phyloP scores from a whole-genome alignment of 2,888 invertebrate species.

The Iphiclides podalirius region DNA sequence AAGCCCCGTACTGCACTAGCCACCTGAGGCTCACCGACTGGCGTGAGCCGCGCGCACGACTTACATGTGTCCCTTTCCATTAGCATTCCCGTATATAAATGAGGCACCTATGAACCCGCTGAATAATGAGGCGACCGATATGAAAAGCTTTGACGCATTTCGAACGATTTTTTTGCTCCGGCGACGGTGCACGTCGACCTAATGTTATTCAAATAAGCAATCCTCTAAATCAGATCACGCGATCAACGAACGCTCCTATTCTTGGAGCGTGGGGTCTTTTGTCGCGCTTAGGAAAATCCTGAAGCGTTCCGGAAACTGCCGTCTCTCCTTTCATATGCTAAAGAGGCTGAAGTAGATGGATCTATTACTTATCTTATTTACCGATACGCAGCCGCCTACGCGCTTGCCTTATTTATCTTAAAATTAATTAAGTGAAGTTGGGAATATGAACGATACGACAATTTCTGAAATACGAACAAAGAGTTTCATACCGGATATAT shows the following conservation, averaged over 20 bases:
- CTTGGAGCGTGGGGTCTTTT: not conserved
- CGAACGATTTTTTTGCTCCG: conserved; percentile 13
- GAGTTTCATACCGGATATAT: too few species aligned
- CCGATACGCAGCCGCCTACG: too few species aligned
- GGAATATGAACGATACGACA: too few species aligned
- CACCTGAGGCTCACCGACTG: not conserved
- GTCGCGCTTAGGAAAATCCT: not conserved
- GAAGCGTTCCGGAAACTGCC: not conserved
- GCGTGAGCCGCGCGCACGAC: not conserved
- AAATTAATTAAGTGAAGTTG: too few species aligned
- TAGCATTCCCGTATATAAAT: conserved; percentile 47
- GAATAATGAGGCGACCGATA: conserved; percentile 53
- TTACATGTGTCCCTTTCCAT: conserved; percentile 21
- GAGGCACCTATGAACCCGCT: conserved; percentile 60
- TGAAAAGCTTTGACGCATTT: conserved; percentile 46
- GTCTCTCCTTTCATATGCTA: not conserved
- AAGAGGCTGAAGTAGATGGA: not conserved
- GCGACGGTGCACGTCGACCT: too few species aligned
- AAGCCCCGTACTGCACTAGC: conserved; percentile 1
- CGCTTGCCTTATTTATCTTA: too few species aligned
- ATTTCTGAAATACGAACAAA: too few species aligned
- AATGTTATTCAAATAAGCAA: conserved; percentile 23
- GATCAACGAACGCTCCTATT: conserved; percentile 2
- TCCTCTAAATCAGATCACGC: too few species aligned
- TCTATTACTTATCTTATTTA: too few species aligned